Base-by-base conservation (phyloP, 2,113 vertebrate species). In the Sminthopsis crassicaudata region DNA sequence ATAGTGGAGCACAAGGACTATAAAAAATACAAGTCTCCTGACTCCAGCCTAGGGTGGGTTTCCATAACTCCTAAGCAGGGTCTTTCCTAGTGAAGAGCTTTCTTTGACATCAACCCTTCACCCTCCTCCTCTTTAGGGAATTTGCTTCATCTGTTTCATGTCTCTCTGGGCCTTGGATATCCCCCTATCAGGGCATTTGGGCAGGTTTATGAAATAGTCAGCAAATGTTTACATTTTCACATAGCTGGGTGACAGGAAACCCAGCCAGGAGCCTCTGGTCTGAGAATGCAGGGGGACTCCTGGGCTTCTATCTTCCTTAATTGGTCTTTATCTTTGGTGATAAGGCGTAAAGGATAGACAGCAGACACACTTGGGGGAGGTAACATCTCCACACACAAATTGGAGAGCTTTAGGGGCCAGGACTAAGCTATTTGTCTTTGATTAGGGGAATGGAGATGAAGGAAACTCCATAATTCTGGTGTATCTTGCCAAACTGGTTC, bases 211-310 rank as follows among this genome's bases (percentile, higher is more conserved):
- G 67, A 84, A 84, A 8, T 42, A 84, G 67, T 84, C 67, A 42
- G 67, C 5, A 42, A 84, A 84, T 84, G 67, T 84, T 84, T 84
- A 84, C n/a, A 84, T 84, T 84, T 84, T n/a, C n/a, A 84, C 67
- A 84, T 84, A 84, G 67, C 67, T 84, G 67, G 67, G n/a, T 84
- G 67, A 84, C 67, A 84, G 67, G n/a, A 42, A 84, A 84, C 67
- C n/a, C 36, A 84, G 67, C 36, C 22, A 84, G n/a, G n/a, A 84
- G n/a, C 67, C 67, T 84, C 67, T 84, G 67, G n/a, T 84, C n/a
- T 84, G 67, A 84, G n/a, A 84, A 84, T 84, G 36, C 67, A 84
- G 67, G 67, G 16, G 36, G 67, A 19, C 19, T 84, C 67, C 67
- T 84, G n/a, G n/a, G 22, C n/a, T 84, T 42, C 67, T 84, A 42